phyloP scores from a whole-genome alignment of 1,140 invertebrate genomes.

The Macrostomum lignano region DNA sequence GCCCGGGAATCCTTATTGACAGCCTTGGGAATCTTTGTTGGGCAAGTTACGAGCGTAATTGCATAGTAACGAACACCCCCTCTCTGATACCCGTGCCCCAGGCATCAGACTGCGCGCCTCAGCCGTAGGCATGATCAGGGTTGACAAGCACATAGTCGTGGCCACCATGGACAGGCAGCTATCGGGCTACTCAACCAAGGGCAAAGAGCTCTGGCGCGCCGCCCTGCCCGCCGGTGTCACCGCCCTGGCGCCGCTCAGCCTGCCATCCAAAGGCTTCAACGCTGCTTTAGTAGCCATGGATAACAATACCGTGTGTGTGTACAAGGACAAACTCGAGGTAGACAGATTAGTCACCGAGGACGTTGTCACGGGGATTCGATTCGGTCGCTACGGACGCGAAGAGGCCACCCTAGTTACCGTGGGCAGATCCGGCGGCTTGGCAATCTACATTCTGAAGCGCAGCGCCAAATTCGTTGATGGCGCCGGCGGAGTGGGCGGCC shows the following conservation, averaged over 20 bases:
- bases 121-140: slow-evolving; percentile 41
- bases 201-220: slow-evolving; percentile 48
- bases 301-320: slow-evolving; percentile 34
- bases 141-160: slow-evolving; percentile 45
- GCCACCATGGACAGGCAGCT: slow-evolving; percentile 50
- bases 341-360: slow-evolving; percentile 41
- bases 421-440: slow-evolving; percentile 47
- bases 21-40: too few relatives aligned
- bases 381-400: slow-evolving; percentile 67
- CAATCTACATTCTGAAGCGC: slow-evolving; percentile 63
- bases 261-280: slow-evolving; percentile 34
- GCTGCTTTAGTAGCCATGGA: slow-evolving; percentile 30
- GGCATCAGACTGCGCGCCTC: slow-evolving; percentile 42
- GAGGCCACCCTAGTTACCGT: slow-evolving; percentile 59
- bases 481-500: slow-evolving; percentile 15
- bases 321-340: slow-evolving; percentile 49
- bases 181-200: slow-evolving; percentile 50
- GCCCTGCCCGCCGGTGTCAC: slow-evolving; percentile 40
- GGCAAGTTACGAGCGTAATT: too few relatives aligned
- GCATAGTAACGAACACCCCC: too few relatives aligned
- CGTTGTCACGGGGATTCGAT: slow-evolving; percentile 45
- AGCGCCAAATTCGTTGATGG: slow-evolving; percentile 49
- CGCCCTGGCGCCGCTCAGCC: slow-evolving; percentile 42
- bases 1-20: too few relatives aligned
- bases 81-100: too few relatives aligned